These are phyloP conservation scores for Mesocricetus auratus DNA, from an alignment of 2,113 vertebrate species.

Conservation along the genomic window DNA sequence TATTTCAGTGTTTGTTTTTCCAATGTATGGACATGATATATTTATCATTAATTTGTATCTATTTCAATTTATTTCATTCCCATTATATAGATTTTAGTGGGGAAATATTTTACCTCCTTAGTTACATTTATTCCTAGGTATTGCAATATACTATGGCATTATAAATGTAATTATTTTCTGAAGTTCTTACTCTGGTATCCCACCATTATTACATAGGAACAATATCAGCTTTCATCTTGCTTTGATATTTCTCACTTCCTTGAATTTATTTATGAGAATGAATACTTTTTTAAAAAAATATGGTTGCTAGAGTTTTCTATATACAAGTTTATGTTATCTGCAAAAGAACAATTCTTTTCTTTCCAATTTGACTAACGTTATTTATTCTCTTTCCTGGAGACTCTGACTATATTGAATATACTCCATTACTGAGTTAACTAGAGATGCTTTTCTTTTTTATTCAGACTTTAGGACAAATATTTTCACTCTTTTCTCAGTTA, in stretches of 20 bases:
- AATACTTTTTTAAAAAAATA: background rate
- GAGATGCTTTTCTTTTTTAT: background rate
- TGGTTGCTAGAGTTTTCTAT: background rate
- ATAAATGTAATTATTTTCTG: background rate
- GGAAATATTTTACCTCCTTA: background rate
- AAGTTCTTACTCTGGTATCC: background rate
- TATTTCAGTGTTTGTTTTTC: background rate
- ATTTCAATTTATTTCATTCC: background rate
- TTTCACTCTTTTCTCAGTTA: background rate
- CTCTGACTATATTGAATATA: background rate
- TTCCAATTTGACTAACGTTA: background rate
- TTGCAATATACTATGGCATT: background rate
- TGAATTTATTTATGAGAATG: background rate
- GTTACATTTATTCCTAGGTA: background rate
- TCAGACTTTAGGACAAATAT: background rate
- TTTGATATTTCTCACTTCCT: background rate
- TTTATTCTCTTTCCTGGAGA: background rate
- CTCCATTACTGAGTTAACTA: background rate
- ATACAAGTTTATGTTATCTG: background rate
- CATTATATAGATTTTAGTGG: background rate
- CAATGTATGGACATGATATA: background rate
- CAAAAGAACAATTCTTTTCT: background rate
- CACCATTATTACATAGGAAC: background rate
- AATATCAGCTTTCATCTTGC: background rate
- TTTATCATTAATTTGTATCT: background rate